Conservation (phyloP, 1,140 invertebrate species). For the Brachionus calyciflorus region DNA sequence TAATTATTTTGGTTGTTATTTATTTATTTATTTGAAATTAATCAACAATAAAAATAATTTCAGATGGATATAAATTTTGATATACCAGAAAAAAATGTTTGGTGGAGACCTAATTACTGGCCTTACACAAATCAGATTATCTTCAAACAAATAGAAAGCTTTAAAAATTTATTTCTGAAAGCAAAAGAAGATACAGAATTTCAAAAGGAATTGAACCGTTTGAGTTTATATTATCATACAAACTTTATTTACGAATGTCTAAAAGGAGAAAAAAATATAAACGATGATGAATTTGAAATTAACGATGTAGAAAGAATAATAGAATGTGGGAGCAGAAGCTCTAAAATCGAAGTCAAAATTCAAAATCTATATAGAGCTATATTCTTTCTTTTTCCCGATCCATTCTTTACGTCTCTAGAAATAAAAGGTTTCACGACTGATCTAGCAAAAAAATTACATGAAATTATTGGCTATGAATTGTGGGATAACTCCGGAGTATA, state of each 20-base stretch:
- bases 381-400: background rate
- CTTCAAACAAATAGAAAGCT: background rate
- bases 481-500: background rate
- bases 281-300: background rate
- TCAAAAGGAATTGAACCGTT: background rate
- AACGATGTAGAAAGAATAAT: too few relatives aligned
- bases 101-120: conserved; percentile 8
- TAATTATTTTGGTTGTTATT: too few relatives aligned
- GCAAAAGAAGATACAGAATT: background rate
- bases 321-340: too few relatives aligned
- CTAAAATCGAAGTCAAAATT: background rate
- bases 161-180: background rate
- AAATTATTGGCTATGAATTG: background rate
- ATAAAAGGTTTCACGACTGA: background rate
- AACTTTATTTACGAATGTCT: background rate
- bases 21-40: too few relatives aligned
- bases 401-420: background rate
- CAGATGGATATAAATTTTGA: conserved; percentile 5
- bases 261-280: background rate
- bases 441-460: background rate
- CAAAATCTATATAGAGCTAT: background rate
- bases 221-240: background rate
- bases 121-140: conserved; percentile 8
- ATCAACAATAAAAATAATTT: too few relatives aligned
- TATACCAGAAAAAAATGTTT: background rate